Evolutionary conservation across 53 echinoderm and acorn worm species (phyloP), one percentile per base, ranked within the genome.

Genomic region (Pentamera pediparva): DNA sequence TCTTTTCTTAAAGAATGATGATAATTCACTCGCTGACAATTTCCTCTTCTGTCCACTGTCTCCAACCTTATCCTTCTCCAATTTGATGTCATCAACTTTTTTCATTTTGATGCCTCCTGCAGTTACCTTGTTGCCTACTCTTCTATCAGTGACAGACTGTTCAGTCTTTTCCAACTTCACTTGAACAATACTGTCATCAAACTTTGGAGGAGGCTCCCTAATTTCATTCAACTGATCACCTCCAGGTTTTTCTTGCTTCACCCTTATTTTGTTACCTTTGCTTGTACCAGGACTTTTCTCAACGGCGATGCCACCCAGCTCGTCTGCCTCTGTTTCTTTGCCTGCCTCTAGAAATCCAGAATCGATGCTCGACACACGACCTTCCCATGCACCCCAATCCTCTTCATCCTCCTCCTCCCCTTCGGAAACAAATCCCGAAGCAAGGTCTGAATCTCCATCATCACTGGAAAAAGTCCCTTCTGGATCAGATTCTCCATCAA

Each of bases 1-100:
- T 43, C 67, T 67, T 45, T 47, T 67, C 30, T 67, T 19, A 26
- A 43, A 67, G 41, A 67, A 67, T 11, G 67, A 67, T 12, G 67
- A 67, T 11, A 67, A 39, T 27, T 67, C 67, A 28, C 67, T 43
- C 17, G 67, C 39, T 26, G 67, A 67, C 26, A 67, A 10, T 4
- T 26, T 41, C n/a, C 41, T 67, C 67, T 47, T 67, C 18, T 27
- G 28, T 8, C 29, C 2, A 57, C 29, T 4, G 0, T 28, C 58
- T 26, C 17, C 58, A 27, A 28, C 28, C 13, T 28, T 32, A 57
- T n/a, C n/a, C n/a, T n/a, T n/a, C n/a, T n/a, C n/a, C n/a, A n/a
- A n/a, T n/a, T n/a, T n/a, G n/a, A n/a, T n/a, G n/a, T n/a, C n/a
- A n/a, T n/a, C n/a, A n/a, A n/a, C n/a, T n/a, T n/a, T n/a, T n/a